A percentile compares a stretch with the other conserved stretches of the same genome.
phyloP scores from a whole-genome alignment of 2,113 vertebrate species.

The Isichthys henryi region DNA sequence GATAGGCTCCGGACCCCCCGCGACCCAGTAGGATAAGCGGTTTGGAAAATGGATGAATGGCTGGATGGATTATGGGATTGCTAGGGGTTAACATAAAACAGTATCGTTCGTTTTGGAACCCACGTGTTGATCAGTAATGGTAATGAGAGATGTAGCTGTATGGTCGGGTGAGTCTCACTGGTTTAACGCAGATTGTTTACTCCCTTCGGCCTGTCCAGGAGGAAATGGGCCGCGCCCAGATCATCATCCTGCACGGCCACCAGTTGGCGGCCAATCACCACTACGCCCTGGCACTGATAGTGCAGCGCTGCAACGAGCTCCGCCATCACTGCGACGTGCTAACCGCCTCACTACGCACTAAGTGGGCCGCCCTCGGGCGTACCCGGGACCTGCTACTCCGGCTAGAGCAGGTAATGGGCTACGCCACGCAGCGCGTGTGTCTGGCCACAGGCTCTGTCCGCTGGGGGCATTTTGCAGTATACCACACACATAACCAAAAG shows the following conservation, averaged over 20 bases:
- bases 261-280: slow-evolving; percentile 84
- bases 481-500: not conserved
- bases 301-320: slow-evolving; percentile 89
- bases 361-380: slow-evolving; percentile 61
- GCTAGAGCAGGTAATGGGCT: slow-evolving; percentile 71
- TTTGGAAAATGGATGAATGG: no score
- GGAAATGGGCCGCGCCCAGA: slow-evolving; percentile 72
- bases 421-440: not conserved
- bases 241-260: slow-evolving; percentile 82
- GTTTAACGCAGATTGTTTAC: not conserved
- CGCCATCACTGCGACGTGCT: slow-evolving; percentile 77
- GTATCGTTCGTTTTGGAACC: not conserved
- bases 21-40: no score
- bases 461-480: not conserved
- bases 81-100: not conserved
- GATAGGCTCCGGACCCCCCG: no score
- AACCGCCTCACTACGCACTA: slow-evolving; percentile 66
- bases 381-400: slow-evolving; percentile 72
- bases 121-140: not conserved
- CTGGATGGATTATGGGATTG: no score
- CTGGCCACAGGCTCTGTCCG: not conserved
- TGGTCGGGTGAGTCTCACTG: not conserved
- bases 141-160: not conserved
- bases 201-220: slow-evolving; percentile 55
- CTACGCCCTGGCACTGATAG: slow-evolving; percentile 85